Evolutionary conservation across 2,797 vertebrate genomes (phyloP).

Genomic region (Brotula barbata): DNA sequence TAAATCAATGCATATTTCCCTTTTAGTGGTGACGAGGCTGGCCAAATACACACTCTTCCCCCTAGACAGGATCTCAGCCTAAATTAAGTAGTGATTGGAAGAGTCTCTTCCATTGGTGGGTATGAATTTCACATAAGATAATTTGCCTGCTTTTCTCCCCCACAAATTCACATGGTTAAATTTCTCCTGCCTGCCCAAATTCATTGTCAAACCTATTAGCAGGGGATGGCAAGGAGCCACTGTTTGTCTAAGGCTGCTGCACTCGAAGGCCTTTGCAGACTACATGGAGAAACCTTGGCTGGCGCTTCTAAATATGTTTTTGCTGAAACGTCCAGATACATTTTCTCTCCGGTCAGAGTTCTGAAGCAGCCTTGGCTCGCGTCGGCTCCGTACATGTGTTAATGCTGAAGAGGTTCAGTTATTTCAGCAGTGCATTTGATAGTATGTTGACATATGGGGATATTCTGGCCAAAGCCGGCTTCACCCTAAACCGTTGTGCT

Average conservation of each 20-base stretch:
- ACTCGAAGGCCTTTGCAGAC: conserved; percentile 67
- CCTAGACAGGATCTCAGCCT: conserved; percentile 51
- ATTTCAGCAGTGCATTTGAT: conserved; percentile 72
- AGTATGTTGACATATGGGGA: conserved; percentile 71
- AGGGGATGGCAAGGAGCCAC: conserved; percentile 64
- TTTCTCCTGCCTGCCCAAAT: conserved; percentile 56
- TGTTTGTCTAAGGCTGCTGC: conserved; percentile 72
- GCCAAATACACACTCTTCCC: conserved; percentile 67
- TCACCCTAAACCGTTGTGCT: conserved; percentile 47
- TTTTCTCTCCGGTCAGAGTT: conserved; percentile 65
- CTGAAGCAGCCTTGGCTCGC: conserved; percentile 65
- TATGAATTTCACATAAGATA: conserved; percentile 66
- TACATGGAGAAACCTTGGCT: conserved; percentile 67
- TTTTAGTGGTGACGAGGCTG: conserved; percentile 69
- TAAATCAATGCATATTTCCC: conserved; percentile 80
- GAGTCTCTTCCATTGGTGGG: conserved; percentile 53
- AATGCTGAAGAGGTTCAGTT: conserved; percentile 70
- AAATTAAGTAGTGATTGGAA: conserved; percentile 64
- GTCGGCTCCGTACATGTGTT: conserved; percentile 63
- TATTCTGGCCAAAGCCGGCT: conserved; percentile 57
- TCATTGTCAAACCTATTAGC: conserved; percentile 69
- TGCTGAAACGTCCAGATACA: conserved; percentile 72
- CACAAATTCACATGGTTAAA: conserved; percentile 57
- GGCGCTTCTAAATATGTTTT: conserved; percentile 71
- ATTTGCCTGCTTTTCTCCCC: conserved; percentile 57